Evolutionary conservation across 2,888 invertebrate species (phyloP).

Genomic region (Dynastes maya): DNA sequence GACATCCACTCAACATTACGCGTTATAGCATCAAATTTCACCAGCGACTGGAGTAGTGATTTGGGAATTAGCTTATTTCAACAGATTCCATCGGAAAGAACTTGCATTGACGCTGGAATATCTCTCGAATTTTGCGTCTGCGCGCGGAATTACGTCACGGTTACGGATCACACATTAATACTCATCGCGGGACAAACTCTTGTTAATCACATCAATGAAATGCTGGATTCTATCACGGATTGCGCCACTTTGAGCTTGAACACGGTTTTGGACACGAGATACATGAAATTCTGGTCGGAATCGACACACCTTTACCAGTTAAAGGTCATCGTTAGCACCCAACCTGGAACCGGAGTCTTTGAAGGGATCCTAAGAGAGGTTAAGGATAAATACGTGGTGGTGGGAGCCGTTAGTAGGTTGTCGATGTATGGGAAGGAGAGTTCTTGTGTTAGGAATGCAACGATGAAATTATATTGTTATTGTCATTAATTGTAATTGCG

Average conservation of each 20-base stretch:
- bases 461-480: constrained; percentile 41
- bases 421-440: constrained; percentile 42
- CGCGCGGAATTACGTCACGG: constrained; percentile 76
- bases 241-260: constrained; percentile 79
- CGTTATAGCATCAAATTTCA: constrained; percentile 75
- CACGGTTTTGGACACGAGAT: constrained; percentile 77
- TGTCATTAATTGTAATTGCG: neutral
- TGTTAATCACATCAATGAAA: constrained; percentile 77
- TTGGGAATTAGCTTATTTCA: constrained; percentile 83
- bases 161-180: constrained; percentile 73
- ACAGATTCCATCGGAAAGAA: constrained; percentile 79
- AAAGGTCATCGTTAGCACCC: constrained; percentile 35
- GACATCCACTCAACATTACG: constrained; percentile 86
- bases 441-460: constrained; percentile 30
- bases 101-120: constrained; percentile 84
- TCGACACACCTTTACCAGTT: constrained; percentile 17
- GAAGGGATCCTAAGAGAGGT: constrained; percentile 29
- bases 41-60: constrained; percentile 52
- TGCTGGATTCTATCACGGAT: constrained; percentile 74
- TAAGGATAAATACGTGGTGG: constrained; percentile 17
- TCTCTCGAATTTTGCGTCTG: constrained; percentile 92
- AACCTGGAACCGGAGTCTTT: constrained; percentile 41
- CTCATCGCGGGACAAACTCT: constrained; percentile 75
- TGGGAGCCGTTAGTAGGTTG: constrained; percentile 32
- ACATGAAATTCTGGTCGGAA: constrained; percentile 68